Percentiles rank a stretch among this genome's conserved stretches.
Conservation (phyloP, 2,888 invertebrate species). For the Mesorhabditis spiculigera region DNA sequence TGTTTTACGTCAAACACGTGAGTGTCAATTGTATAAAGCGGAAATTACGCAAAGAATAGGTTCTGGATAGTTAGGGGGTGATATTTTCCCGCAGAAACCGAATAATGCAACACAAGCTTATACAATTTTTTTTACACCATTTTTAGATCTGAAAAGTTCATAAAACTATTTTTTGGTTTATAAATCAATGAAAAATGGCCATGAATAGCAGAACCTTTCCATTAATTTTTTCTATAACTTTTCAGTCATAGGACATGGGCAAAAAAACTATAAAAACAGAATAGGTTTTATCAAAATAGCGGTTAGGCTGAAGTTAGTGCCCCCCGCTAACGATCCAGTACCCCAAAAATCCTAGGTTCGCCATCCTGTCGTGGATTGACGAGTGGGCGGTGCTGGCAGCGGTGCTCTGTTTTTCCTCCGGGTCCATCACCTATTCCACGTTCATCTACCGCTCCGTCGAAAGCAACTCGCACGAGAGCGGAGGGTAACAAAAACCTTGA, state of each 20-base stretch:
- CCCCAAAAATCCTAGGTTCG: background rate
- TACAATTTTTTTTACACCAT: no score
- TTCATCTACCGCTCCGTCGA: slow-evolving; percentile 4
- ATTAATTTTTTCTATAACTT: no score
- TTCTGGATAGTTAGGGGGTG: no score
- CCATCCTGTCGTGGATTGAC: background rate
- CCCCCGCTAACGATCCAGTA: background rate
- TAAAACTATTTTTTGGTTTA: no score
- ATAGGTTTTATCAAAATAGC: background rate
- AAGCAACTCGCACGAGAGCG: slow-evolving; percentile 6
- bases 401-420: background rate
- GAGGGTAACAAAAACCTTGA: background rate
- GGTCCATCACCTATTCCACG: background rate
- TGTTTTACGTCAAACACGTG: background rate
- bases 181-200: no score
- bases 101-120: no score
- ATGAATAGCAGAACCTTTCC: no score
- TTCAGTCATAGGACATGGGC: background rate
- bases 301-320: background rate
- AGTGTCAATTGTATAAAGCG: background rate
- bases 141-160: no score
- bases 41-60: no score
- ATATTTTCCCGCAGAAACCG: no score
- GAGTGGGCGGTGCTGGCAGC: background rate
- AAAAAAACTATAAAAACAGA: background rate